Evolutionary conservation across 1,140 invertebrate species (phyloP).

Genomic region (Spodoptera litura): DNA sequence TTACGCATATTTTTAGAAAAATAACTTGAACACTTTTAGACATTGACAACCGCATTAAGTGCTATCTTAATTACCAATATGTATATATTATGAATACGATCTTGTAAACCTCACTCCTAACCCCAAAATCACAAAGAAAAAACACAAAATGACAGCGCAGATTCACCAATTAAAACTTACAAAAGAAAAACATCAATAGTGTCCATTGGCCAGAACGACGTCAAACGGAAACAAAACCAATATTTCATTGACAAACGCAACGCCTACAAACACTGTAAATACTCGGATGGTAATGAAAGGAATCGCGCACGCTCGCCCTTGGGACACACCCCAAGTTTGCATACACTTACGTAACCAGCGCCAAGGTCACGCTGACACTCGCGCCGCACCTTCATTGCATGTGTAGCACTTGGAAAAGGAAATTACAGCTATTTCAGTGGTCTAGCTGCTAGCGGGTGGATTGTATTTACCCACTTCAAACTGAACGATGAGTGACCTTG

Average conservation of each 20-base stretch:
- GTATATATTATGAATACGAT: too few relatives aligned
- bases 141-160: too few relatives aligned
- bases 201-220: background rate
- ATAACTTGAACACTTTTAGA: too few relatives aligned
- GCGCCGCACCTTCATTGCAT: slow-evolving; percentile 69
- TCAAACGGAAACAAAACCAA: slow-evolving; percentile 22
- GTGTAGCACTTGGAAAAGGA: slow-evolving; percentile 64
- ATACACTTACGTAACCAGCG: slow-evolving; percentile 67
- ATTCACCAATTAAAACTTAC: too few relatives aligned
- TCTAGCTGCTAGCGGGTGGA: slow-evolving; percentile 37
- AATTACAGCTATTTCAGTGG: slow-evolving; percentile 65
- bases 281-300: slow-evolving; percentile 31
- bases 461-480: slow-evolving; percentile 50
- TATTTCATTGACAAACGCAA: slow-evolving; percentile 3
- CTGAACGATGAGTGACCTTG: slow-evolving; percentile 36
- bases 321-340: slow-evolving; percentile 64
- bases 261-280: slow-evolving; percentile 36
- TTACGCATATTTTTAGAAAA: too few relatives aligned
- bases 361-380: slow-evolving; percentile 73
- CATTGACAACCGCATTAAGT: too few relatives aligned
- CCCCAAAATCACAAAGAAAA: too few relatives aligned
- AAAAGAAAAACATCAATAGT: too few relatives aligned
- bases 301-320: slow-evolving; percentile 64
- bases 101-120: too few relatives aligned
- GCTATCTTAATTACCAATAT: too few relatives aligned